Conservation (phyloP, 2,888 invertebrate genomes). For the Rhingia rostrata region DNA sequence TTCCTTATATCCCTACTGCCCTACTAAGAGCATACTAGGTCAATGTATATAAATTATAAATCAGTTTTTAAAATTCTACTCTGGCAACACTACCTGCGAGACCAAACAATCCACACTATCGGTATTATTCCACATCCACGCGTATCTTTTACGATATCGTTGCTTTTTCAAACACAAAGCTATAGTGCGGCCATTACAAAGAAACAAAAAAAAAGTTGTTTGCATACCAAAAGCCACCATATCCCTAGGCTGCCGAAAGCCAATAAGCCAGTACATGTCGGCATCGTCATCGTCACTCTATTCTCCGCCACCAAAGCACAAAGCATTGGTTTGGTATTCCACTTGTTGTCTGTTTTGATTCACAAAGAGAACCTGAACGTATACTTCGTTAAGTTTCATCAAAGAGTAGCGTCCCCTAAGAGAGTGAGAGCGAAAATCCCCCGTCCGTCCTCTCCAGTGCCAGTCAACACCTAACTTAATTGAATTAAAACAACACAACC, state of each 20-base stretch:
- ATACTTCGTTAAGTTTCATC: constrained; percentile 50
- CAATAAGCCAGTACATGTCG: constrained; percentile 13
- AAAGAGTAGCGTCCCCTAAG: constrained; percentile 13
- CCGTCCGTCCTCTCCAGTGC: background rate
- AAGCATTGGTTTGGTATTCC: constrained; percentile 1
- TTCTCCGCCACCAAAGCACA: constrained; percentile 17
- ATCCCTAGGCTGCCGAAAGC: constrained; percentile 9
- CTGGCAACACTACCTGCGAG: constrained; percentile 31
- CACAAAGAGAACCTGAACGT: constrained; percentile 45
- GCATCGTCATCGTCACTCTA: background rate
- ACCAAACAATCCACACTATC: background rate
- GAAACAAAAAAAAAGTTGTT: constrained; percentile 45
- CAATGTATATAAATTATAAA: too few relatives aligned
- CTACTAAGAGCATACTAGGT: too few relatives aligned
- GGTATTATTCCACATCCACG: constrained; percentile 2
- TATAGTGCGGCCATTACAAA: constrained; percentile 28
- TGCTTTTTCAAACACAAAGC: background rate
- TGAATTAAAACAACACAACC: constrained; percentile 48
- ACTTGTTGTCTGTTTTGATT: constrained; percentile 55
- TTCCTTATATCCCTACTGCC: too few relatives aligned
- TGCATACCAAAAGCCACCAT: constrained; percentile 50
- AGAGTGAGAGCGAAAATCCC: constrained; percentile 2
- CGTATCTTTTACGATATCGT: constrained; percentile 7
- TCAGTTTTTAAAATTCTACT: background rate
- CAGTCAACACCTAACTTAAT: constrained; percentile 41